phyloP scores from a whole-genome alignment of 2,888 invertebrate species.

The Endomychus coccineus region DNA sequence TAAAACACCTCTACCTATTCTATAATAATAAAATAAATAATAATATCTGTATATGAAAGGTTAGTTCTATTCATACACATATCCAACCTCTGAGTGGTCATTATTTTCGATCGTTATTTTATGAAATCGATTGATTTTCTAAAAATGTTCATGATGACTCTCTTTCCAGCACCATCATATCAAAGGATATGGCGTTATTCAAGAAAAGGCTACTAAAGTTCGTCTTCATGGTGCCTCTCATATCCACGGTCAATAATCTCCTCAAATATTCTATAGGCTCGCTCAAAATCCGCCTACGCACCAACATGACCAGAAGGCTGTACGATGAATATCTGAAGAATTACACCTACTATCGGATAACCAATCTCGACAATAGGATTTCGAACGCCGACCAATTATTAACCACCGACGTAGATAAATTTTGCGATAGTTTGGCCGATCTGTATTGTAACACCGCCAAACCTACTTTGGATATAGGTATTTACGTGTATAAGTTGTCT shows the following conservation, averaged over 20 bases:
- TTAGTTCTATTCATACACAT: too few species aligned
- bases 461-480: constrained; percentile 87
- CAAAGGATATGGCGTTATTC: constrained; percentile 74
- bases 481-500: constrained; percentile 87
- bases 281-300: constrained; percentile 82
- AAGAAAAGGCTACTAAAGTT: constrained; percentile 67
- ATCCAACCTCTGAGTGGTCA: too few species aligned
- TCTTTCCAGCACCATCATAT: constrained; percentile 78
- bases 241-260: constrained; percentile 88
- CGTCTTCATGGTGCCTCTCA: constrained; percentile 79
- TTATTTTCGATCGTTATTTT: too few species aligned
- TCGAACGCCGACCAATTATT: constrained; percentile 93
- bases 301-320: constrained; percentile 78
- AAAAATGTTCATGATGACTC: too few species aligned
- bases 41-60: too few species aligned
- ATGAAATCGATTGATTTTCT: too few species aligned
- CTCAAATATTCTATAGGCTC: constrained; percentile 93
- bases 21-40: too few species aligned
- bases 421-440: constrained; percentile 92
- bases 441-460: constrained; percentile 95
- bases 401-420: constrained; percentile 95
- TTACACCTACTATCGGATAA: constrained; percentile 95
- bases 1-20: too few species aligned
- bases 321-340: constrained; percentile 92
- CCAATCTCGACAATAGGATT: constrained; percentile 90